Conservation (phyloP, 2,888 invertebrate genomes). For the Meghimatium bilineatum region DNA sequence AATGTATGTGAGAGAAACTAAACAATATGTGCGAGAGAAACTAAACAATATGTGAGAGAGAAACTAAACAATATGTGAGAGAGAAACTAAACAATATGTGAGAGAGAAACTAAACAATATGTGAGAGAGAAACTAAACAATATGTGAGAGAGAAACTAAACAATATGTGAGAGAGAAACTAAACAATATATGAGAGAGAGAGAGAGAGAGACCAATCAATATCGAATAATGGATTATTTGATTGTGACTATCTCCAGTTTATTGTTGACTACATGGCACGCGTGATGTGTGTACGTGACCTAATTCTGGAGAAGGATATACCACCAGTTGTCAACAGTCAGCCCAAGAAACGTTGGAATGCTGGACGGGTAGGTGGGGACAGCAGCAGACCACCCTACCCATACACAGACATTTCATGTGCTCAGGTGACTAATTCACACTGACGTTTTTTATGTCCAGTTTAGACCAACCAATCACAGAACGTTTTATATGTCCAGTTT, state of each 20-base stretch:
- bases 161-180: no score
- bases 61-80: no score
- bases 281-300: conserved; percentile 60
- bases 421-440: conserved; percentile 48
- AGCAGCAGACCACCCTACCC: conserved; percentile 54
- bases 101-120: no score
- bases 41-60: no score
- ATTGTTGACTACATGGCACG: conserved; percentile 69
- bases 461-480: neutral
- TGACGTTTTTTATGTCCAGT: conserved; percentile 12
- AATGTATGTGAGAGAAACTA: no score
- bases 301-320: conserved; percentile 62
- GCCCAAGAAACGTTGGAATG: conserved; percentile 56
- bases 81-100: no score
- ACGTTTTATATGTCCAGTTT: neutral
- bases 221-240: neutral
- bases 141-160: no score
- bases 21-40: no score
- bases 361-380: conserved; percentile 55
- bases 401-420: conserved; percentile 61
- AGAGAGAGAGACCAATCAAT: no score
- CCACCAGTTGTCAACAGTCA: conserved; percentile 38
- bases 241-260: conserved; percentile 55
- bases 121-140: no score
- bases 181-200: no score